These are phyloP conservation scores for Smittia sp. DNA, from an alignment of 2,888 invertebrate genomes.

Conservation along the genomic window DNA sequence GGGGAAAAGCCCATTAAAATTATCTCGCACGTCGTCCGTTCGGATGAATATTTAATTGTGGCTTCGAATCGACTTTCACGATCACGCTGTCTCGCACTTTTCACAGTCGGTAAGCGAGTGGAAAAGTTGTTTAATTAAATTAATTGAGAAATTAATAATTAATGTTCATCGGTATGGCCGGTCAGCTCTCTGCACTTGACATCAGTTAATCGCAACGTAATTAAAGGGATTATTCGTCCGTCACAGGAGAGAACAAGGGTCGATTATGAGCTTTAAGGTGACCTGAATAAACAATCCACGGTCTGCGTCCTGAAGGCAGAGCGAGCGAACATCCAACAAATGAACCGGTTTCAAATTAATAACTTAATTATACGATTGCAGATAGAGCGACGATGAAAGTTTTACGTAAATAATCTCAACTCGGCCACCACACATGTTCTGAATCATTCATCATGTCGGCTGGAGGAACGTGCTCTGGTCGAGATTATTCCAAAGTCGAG, in stretches of 20 bases:
- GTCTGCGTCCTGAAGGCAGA: not conserved
- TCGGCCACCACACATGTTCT: not conserved
- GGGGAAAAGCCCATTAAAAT: slow-evolving; percentile 19
- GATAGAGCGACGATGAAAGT: not conserved
- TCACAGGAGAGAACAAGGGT: too few relatives aligned
- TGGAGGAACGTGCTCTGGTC: not conserved
- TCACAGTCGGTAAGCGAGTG: not conserved
- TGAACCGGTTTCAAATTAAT: not conserved
- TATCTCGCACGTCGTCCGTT: not conserved
- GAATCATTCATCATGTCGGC: slow-evolving; percentile 11
- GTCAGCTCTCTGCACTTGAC: not conserved
- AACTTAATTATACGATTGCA: slow-evolving; percentile 16
- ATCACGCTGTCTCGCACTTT: not conserved
- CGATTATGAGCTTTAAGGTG: too few relatives aligned
- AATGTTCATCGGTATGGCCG: not conserved
- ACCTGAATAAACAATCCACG: not conserved
- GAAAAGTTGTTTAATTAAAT: slow-evolving; percentile 19
- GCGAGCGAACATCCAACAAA: not conserved
- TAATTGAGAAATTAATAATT: slow-evolving; percentile 21
- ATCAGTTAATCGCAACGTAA: not conserved
- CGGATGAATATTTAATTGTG: not conserved
- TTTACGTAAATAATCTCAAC: slow-evolving; percentile 19
- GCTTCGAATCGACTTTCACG: not conserved
- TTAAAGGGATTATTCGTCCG: not conserved
- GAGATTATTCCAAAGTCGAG: not conserved